Conservation (phyloP, 2,797 vertebrate species). For the Cossypha polioptera region DNA sequence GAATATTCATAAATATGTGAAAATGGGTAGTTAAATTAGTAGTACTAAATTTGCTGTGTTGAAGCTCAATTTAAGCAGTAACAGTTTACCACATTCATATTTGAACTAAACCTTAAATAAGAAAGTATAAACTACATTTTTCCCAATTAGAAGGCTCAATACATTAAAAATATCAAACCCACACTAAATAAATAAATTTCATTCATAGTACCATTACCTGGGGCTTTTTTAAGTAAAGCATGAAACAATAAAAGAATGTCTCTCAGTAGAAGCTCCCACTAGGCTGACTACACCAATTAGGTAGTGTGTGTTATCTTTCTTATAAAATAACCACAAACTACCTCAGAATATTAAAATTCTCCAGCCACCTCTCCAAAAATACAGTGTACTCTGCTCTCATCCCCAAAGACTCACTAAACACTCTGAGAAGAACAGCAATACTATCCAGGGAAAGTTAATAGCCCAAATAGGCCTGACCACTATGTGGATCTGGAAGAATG, state of each 20-base stretch:
- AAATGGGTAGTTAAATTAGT: background rate
- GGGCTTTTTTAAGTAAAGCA: background rate
- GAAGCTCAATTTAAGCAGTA: background rate
- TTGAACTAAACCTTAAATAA: background rate
- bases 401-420: background rate
- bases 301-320: background rate
- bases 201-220: background rate
- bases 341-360: background rate
- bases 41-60: background rate
- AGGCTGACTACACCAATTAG: background rate
- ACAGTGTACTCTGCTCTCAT: background rate
- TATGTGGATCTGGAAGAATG: background rate
- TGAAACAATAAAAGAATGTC: background rate
- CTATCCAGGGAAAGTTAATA: background rate
- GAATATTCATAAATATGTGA: background rate
- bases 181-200: background rate
- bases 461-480: background rate
- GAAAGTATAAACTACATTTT: background rate
- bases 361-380: background rate
- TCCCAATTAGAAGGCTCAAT: background rate
- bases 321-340: background rate
- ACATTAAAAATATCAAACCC: background rate
- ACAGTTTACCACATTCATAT: background rate
- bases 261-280: background rate
- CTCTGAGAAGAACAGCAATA: background rate